These are phyloP conservation scores for Chionis minor DNA, from an alignment of 2,113 vertebrate genomes.

Conservation along the genomic window DNA sequence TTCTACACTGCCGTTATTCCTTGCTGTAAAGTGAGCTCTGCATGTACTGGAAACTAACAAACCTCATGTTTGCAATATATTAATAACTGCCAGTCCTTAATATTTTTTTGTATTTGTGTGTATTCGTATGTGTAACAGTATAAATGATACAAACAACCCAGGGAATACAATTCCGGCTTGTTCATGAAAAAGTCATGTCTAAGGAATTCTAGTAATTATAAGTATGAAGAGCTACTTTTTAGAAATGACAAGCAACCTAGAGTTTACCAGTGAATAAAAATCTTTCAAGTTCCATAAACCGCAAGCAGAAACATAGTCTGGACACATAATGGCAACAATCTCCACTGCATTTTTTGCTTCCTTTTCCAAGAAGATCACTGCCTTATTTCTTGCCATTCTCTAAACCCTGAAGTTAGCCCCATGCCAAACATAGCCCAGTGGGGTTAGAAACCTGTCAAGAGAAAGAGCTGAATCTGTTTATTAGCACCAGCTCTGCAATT, in stretches of 20 bases:
- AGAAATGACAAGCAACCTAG: neutral
- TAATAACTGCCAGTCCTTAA: neutral
- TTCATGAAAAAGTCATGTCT: neutral
- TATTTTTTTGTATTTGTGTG: neutral
- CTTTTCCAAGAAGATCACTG: neutral
- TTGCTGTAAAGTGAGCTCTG: neutral
- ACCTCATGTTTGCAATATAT: neutral
- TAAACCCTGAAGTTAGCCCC: neutral
- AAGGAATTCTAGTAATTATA: neutral
- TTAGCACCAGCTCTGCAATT: neutral
- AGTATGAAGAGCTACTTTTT: neutral
- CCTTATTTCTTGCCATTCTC: neutral
- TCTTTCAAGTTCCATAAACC: neutral
- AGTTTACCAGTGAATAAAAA: neutral
- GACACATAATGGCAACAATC: neutral
- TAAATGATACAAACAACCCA: neutral
- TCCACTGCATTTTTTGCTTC: neutral
- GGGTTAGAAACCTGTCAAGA: neutral
- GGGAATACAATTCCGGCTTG: neutral
- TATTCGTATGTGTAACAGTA: neutral
- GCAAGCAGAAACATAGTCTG: neutral
- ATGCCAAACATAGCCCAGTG: neutral
- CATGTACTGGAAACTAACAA: neutral
- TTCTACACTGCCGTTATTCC: neutral
- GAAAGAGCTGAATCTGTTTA: neutral